phyloP scores from a whole-genome alignment of 2,797 vertebrate species.

The Champsocephalus gunnari region DNA sequence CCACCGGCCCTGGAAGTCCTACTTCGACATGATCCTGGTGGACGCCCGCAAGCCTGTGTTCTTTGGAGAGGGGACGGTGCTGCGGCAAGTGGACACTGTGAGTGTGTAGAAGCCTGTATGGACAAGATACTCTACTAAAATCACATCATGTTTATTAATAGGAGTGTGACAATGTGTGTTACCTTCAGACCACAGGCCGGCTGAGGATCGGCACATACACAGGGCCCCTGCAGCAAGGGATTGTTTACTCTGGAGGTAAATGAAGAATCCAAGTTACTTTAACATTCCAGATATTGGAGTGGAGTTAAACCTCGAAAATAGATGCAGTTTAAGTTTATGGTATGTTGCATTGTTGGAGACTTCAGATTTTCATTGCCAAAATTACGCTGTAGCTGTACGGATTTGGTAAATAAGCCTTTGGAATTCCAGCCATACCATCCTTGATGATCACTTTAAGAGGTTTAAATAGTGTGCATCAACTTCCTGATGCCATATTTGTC shows the following conservation, averaged over 20 bases:
- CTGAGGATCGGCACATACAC: constrained; percentile 97
- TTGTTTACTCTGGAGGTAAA: constrained; percentile 96
- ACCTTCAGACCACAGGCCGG: constrained; percentile 89
- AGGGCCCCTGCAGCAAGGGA: constrained; percentile 93
- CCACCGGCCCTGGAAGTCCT: constrained; percentile 93
- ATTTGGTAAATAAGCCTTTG: too few species aligned
- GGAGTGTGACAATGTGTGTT: neutral
- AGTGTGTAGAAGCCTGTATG: constrained; percentile 58
- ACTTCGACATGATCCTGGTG: constrained; percentile 95
- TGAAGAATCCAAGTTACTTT: neutral
- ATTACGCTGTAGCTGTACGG: too few species aligned
- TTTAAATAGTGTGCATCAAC: neutral
- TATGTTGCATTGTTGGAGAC: too few species aligned
- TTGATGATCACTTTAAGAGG: neutral
- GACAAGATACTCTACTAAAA: neutral
- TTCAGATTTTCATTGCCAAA: too few species aligned
- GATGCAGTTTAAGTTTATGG: neutral
- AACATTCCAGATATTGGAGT: neutral
- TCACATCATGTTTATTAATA: neutral
- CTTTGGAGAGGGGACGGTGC: constrained; percentile 93
- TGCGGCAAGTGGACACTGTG: constrained; percentile 95
- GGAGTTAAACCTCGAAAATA: neutral
- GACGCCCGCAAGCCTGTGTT: constrained; percentile 95
- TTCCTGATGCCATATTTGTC: neutral
- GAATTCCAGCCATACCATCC: too few species aligned